These are phyloP conservation scores for Limulus polyphemus DNA, from an alignment of 2,888 invertebrate species.

Conservation along the genomic window DNA sequence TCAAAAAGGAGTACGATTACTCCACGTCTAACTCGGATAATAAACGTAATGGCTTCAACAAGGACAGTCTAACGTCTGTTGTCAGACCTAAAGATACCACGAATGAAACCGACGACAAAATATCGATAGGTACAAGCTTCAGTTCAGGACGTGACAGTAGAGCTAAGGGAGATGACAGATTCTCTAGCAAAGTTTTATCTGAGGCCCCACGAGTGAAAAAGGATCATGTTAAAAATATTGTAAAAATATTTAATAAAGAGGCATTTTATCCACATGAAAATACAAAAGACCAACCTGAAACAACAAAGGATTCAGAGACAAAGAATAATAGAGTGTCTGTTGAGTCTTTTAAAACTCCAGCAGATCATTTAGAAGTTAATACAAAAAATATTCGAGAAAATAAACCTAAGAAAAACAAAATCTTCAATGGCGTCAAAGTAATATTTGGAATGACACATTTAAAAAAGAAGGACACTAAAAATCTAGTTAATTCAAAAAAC, in stretches of 20 bases:
- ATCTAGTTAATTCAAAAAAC: background rate
- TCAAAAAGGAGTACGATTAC: background rate
- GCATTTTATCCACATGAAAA: conserved; percentile 10
- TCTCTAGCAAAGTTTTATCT: conserved; percentile 24
- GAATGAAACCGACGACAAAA: background rate
- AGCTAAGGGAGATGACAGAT: background rate
- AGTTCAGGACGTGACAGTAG: background rate
- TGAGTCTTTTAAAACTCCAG: background rate
- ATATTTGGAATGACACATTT: conserved; percentile 18
- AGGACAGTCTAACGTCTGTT: background rate
- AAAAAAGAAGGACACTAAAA: conserved; percentile 5
- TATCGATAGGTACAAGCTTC: too few relatives aligned
- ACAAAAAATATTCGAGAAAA: background rate
- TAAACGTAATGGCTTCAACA: background rate
- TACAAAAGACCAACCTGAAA: background rate
- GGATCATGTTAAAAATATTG: conserved; percentile 25
- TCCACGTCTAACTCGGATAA: background rate
- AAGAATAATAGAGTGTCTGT: background rate
- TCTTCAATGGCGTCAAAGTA: conserved; percentile 23
- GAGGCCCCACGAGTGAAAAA: conserved; percentile 23
- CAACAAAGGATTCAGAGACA: background rate
- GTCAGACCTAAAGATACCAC: too few relatives aligned
- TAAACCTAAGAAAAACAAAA: conserved; percentile 8
- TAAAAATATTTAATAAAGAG: conserved; percentile 26
- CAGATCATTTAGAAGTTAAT: background rate